Evolutionary conservation across 2,888 invertebrate species (phyloP).

Genomic region (Drosophila melanosoma): DNA sequence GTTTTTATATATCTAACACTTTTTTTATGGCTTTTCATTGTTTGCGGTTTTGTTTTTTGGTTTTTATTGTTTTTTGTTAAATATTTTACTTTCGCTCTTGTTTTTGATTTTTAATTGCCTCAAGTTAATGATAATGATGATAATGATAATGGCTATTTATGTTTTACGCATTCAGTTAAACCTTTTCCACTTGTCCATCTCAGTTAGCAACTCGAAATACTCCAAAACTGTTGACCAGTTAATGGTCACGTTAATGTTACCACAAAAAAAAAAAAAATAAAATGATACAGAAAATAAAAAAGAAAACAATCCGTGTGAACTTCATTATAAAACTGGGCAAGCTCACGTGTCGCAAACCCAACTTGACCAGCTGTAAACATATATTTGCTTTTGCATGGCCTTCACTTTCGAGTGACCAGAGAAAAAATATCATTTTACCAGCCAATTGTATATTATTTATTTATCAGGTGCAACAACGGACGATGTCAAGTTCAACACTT

Average conservation of each 20-base stretch:
- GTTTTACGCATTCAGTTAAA: constrained; percentile 16
- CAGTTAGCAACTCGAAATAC: neutral
- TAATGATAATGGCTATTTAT: constrained; percentile 43
- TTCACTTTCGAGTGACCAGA: constrained; percentile 23
- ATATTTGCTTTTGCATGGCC: constrained; percentile 39
- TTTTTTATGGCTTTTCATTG: constrained; percentile 43
- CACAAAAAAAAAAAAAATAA: constrained; percentile 37
- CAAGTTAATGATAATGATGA: constrained; percentile 41
- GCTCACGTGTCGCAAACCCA: constrained; percentile 19
- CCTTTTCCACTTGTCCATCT: constrained; percentile 1
- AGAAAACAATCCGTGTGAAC: constrained; percentile 57
- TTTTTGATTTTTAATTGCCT: constrained; percentile 62
- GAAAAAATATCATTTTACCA: constrained; percentile 2
- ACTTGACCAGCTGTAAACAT: neutral
- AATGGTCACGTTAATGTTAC: constrained; percentile 56
- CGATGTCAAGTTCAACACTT: constrained; percentile 40
- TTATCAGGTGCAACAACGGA: constrained; percentile 11
- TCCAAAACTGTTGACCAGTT: constrained; percentile 21
- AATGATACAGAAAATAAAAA: constrained; percentile 37
- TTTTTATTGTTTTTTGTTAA: constrained; percentile 39
- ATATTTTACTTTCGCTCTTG: constrained; percentile 69
- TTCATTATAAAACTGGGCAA: constrained; percentile 44
- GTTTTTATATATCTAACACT: constrained; percentile 37
- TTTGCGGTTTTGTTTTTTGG: constrained; percentile 13
- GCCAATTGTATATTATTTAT: neutral